A percentile compares a stretch with the other conserved stretches of the same genome.
These are phyloP conservation scores for Astreopora myriophthalma DNA, from an alignment of 64 coral and sea anemone species.

Conservation along the genomic window DNA sequence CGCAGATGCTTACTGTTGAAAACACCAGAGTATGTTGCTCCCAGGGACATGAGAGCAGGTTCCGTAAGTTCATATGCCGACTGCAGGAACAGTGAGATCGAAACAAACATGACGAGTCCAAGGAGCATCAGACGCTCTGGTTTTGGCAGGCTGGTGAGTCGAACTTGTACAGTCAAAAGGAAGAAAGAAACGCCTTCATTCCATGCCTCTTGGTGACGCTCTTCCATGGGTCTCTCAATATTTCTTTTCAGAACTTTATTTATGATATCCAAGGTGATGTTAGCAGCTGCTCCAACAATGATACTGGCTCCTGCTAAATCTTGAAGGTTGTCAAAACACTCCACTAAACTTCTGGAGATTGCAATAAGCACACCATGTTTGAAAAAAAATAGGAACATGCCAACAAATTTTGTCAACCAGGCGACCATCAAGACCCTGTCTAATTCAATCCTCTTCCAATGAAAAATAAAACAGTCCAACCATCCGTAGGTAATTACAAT, in stretches of 20 bases:
- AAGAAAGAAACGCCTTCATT: slow-evolving; percentile 89
- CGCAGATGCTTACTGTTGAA: slow-evolving; percentile 59
- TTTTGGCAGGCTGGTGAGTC: slow-evolving; percentile 42
- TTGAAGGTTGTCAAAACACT: slow-evolving; percentile 60
- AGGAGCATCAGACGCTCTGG: slow-evolving; percentile 64
- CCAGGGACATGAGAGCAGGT: slow-evolving; percentile 77
- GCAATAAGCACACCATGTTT: background rate
- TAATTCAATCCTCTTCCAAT: slow-evolving; percentile 76
- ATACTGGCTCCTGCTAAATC: slow-evolving; percentile 86
- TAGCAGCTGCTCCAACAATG: slow-evolving; percentile 70
- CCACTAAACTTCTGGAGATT: slow-evolving; percentile 56
- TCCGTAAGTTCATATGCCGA: slow-evolving; percentile 82
- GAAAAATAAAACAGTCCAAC: slow-evolving; percentile 69
- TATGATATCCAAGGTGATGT: slow-evolving; percentile 39
- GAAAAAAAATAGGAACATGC: background rate
- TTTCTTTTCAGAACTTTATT: slow-evolving; percentile 59
- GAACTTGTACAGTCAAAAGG: slow-evolving; percentile 75
- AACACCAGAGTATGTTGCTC: slow-evolving; percentile 78
- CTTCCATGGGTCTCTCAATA: slow-evolving; percentile 54
- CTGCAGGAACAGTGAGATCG: slow-evolving; percentile 80
- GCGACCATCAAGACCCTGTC: slow-evolving; percentile 70
- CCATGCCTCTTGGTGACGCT: slow-evolving; percentile 47
- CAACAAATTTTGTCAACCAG: slow-evolving; percentile 84
- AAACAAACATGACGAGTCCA: slow-evolving; percentile 86
- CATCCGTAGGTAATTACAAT: slow-evolving; percentile 83